Conservation (phyloP, 2,888 invertebrate species). For the Polydrusus cervinus region DNA sequence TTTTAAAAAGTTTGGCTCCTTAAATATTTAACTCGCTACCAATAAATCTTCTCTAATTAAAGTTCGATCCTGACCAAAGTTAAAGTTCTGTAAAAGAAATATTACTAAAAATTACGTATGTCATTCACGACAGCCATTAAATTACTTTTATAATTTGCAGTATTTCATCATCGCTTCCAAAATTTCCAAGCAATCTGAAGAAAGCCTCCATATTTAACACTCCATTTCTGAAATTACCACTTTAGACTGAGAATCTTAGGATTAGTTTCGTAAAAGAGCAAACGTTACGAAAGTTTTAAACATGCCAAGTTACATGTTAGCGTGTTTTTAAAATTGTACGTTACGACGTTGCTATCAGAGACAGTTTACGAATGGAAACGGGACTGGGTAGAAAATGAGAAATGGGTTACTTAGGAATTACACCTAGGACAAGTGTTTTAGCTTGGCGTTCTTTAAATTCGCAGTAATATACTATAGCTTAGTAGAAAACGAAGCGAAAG, state of each 20-base stretch:
- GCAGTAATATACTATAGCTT: too few relatives aligned
- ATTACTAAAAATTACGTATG: too few relatives aligned
- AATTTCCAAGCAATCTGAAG: too few relatives aligned
- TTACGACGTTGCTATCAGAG: slow-evolving; percentile 32
- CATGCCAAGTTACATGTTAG: slow-evolving; percentile 35
- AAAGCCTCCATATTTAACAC: neutral
- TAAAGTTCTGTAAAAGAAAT: too few relatives aligned
- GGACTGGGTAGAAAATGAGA: neutral
- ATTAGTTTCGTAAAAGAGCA: slow-evolving; percentile 29
- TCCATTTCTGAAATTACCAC: slow-evolving; percentile 9
- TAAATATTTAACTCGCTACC: too few relatives aligned
- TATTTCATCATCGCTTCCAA: too few relatives aligned
- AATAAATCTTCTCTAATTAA: too few relatives aligned
- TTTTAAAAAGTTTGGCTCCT: too few relatives aligned
- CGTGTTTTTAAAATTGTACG: slow-evolving; percentile 35
- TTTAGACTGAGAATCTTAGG: slow-evolving; percentile 5
- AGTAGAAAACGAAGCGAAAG: too few relatives aligned
- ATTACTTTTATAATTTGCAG: too few relatives aligned
- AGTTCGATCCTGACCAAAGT: too few relatives aligned
- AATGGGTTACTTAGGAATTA: neutral
- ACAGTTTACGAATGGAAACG: slow-evolving; percentile 36
- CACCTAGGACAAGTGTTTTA: neutral
- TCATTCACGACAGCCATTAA: too few relatives aligned
- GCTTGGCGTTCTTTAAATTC: neutral
- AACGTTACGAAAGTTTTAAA: slow-evolving; percentile 40